Percentiles rank a stretch among this genome's conserved stretches.
These are phyloP conservation scores for Calosoma granatense DNA, from an alignment of 1,140 invertebrate genomes.

Conservation along the genomic window DNA sequence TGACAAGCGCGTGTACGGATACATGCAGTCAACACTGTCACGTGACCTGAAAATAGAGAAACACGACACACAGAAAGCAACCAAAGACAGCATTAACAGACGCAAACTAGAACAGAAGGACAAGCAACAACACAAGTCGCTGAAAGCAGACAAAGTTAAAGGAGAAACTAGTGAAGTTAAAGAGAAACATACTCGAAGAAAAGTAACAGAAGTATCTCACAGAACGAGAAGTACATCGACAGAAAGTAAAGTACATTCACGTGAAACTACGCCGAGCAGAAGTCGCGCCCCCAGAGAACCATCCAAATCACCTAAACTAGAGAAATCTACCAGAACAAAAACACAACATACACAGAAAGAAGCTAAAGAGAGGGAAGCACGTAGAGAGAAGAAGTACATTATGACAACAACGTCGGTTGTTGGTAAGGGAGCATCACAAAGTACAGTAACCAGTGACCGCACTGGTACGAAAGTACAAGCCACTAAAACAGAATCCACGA, in stretches of 20 bases:
- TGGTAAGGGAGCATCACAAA: neutral
- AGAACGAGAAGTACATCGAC: neutral
- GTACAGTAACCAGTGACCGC: slow-evolving; percentile 23
- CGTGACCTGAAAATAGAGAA: slow-evolving; percentile 37
- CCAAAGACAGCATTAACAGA: slow-evolving; percentile 25
- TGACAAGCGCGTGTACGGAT: slow-evolving; percentile 28
- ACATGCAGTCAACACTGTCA: slow-evolving; percentile 39
- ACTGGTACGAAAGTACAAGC: slow-evolving; percentile 24
- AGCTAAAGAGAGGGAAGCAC: neutral
- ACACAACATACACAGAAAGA: neutral
- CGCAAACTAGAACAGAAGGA: slow-evolving; percentile 17
- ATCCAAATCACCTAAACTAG: neutral
- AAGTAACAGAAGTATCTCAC: neutral
- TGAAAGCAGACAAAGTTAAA: slow-evolving; percentile 10
- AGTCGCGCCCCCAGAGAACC: too few species aligned
- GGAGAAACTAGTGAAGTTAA: neutral
- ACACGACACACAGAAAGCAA: slow-evolving; percentile 23
- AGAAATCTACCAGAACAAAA: neutral
- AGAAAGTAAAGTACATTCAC: neutral
- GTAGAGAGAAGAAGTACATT: neutral
- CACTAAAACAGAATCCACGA: neutral
- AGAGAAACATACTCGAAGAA: neutral
- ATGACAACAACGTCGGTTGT: neutral
- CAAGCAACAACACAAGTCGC: slow-evolving; percentile 15
- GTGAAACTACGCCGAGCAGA: neutral